A percentile compares a stretch with the other conserved stretches of the same genome.
phyloP scores from a whole-genome alignment of 2,797 vertebrate genomes.

The Miichthys miiuy region DNA sequence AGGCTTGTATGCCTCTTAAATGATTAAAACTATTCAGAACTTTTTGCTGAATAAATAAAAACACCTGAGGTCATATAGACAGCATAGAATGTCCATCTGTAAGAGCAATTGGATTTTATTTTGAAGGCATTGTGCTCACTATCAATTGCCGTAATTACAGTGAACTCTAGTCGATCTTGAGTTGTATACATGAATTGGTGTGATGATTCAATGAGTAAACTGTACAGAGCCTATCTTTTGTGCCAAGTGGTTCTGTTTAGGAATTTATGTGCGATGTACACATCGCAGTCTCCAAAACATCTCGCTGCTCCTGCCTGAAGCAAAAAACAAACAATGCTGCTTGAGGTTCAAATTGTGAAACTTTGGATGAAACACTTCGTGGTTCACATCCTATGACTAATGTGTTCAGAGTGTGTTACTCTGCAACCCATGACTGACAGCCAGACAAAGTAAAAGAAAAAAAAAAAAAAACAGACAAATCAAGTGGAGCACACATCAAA shows the following conservation, averaged over 20 bases:
- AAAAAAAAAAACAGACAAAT: conserved; percentile 69
- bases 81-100: not conserved
- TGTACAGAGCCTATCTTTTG: conserved; percentile 32
- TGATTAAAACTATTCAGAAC: not conserved
- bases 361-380: conserved; percentile 61
- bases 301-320: conserved; percentile 46
- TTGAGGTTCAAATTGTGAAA: conserved; percentile 62
- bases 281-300: conserved; percentile 53
- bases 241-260: conserved; percentile 58
- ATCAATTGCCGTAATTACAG: conserved; percentile 28
- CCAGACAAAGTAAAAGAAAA: conserved; percentile 59
- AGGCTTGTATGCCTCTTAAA: not conserved
- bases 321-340: conserved; percentile 68
- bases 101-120: not conserved
- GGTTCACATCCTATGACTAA: conserved; percentile 68
- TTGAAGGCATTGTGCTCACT: not conserved
- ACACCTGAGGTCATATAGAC: not conserved
- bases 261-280: conserved; percentile 67
- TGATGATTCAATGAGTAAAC: conserved; percentile 46
- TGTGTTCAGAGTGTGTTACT: conserved; percentile 53
- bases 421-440: conserved; percentile 69
- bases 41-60: not conserved
- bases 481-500: conserved; percentile 74
- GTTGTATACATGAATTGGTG: conserved; percentile 24
- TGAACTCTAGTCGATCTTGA: conserved; percentile 22